A percentile compares a stretch with the other conserved stretches of the same genome.
phyloP scores from a whole-genome alignment of 2,888 invertebrate genomes.

The Lycocerus yunnanus region DNA sequence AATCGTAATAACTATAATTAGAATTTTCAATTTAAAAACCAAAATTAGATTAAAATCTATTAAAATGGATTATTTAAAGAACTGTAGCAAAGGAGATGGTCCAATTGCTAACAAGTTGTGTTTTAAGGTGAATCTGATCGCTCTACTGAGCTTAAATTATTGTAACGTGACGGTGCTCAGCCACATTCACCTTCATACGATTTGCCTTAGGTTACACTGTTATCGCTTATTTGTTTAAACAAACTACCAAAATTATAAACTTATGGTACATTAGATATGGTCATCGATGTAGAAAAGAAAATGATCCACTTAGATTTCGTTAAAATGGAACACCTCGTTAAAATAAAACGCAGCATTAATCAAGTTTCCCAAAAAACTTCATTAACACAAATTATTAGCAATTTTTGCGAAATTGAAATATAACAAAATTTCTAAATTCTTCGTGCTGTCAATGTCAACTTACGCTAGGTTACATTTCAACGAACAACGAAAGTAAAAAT shows the following conservation, averaged over 20 bases:
- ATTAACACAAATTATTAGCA: background rate
- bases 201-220: background rate
- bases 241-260: background rate
- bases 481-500: slow-evolving; percentile 1
- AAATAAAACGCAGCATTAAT: slow-evolving; percentile 11
- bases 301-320: background rate
- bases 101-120: slow-evolving; percentile 24
- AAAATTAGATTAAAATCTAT: background rate
- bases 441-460: background rate
- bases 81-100: slow-evolving; percentile 9
- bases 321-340: background rate
- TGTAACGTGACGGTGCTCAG: slow-evolving; percentile 34
- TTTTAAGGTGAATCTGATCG: slow-evolving; percentile 31
- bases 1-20: background rate
- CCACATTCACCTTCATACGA: slow-evolving; percentile 8
- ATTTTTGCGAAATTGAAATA: background rate
- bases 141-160: slow-evolving; percentile 32
- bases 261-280: background rate
- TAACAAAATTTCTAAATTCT: background rate
- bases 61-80: background rate
- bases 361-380: background rate
- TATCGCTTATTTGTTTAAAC: background rate
- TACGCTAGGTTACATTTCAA: background rate
- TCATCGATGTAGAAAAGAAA: background rate
- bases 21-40: slow-evolving; percentile 6